These are phyloP conservation scores for Psilopogon haemacephalus DNA, from an alignment of 2,113 vertebrate genomes.

Conservation along the genomic window DNA sequence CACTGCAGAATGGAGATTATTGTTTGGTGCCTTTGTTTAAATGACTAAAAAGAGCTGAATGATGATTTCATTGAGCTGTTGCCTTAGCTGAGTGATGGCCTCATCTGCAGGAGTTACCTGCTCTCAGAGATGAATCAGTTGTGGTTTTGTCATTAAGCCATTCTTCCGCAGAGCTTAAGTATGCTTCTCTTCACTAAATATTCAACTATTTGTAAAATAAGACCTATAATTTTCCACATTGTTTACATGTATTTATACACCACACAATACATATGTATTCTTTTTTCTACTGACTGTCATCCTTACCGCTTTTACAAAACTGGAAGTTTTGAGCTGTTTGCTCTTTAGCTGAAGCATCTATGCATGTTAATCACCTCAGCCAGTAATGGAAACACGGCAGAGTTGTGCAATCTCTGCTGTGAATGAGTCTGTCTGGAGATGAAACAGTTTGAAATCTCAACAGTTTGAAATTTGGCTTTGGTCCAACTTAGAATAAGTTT, in stretches of 20 bases:
- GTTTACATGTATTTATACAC: background rate
- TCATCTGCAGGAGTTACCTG: background rate
- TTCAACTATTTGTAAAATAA: background rate
- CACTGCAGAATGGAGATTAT: background rate
- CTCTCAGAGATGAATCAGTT: background rate
- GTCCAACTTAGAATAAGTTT: background rate
- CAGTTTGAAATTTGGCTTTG: background rate
- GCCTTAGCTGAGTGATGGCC: background rate
- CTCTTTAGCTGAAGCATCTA: background rate
- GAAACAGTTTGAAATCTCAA: background rate
- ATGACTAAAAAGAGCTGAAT: background rate
- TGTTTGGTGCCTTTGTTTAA: no score
- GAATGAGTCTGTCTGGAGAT: background rate
- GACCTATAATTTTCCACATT: background rate
- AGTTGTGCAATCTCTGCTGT: background rate
- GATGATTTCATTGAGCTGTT: background rate
- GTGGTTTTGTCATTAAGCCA: background rate
- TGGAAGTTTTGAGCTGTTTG: background rate
- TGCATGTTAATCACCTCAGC: background rate
- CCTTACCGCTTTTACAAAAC: background rate
- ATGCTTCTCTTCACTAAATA: background rate
- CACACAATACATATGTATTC: background rate
- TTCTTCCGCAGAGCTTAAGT: background rate
- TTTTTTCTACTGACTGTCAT: background rate
- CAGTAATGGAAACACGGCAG: background rate